Base-by-base conservation (phyloP, 1,140 invertebrate species). In the Apocrypta bakeri region DNA sequence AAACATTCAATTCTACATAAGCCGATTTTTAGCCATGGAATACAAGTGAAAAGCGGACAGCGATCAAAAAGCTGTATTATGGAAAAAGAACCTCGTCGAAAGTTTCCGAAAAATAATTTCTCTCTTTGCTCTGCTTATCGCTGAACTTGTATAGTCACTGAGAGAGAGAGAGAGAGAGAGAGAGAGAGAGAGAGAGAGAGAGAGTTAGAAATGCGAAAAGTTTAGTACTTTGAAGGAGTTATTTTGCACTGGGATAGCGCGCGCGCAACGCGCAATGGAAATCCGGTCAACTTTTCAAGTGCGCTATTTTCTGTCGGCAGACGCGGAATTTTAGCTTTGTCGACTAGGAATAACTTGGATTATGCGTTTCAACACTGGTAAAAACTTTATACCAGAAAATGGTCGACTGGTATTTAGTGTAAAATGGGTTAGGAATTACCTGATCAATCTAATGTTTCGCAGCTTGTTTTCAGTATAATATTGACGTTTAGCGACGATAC, bases 111-210 rank as follows among this genome's bases (percentile, higher is more conserved):
- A 25, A 74, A 74, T 56, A 56, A 56, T 56, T 74, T 48, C 61
- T 7, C n/a, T 42, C 42, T 21, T 73, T 73, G 21, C 21, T 31
- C 48, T 21, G 3, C 24, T 1, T 25, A 48, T 48, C 42, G 42
- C 42, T 48, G 42, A 4, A 17, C 42, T 48, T 48, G 42, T 17
- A 17, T 48, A 48, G 17, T 21, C 4, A 7, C 48, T 17, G 7
- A 17, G 48, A n/a, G 29, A 40, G 69, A 85, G 63, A 73, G 56
- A 11, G 25, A 14, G 24, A 73, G 48, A 78, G 79, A 40, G 69
- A 85, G 63, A 73, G 56, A 11, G 25, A 14, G 24, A 73, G 48
- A 78, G 79, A 81, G 64, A 69, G 75, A 71, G 68, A 83, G 37
- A 75, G 73, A 68, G 74, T 24, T 31, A 76, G 40, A 69, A 81